These are phyloP conservation scores for Brachionus plicatilis DNA, from an alignment of 1,140 invertebrate species.

Conservation along the genomic window DNA sequence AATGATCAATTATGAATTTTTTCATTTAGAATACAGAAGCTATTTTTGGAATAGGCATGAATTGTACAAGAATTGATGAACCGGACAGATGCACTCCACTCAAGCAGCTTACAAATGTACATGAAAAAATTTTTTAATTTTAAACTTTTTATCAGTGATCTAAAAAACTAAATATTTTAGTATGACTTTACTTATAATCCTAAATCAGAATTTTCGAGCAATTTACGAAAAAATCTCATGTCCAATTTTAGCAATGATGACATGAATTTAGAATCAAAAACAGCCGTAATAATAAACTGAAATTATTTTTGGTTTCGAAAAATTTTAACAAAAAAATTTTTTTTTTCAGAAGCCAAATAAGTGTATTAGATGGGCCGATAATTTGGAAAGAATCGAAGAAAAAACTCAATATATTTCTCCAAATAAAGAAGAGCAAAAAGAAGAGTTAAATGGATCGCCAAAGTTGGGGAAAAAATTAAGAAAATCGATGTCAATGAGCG, in stretches of 20 bases:
- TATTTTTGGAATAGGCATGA: not conserved
- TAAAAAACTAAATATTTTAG: not conserved
- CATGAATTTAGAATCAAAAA: not conserved
- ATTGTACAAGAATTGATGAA: not conserved
- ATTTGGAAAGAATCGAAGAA: slow-evolving; percentile 26
- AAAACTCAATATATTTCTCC: not conserved
- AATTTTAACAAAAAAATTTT: not conserved
- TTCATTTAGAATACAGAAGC: not conserved
- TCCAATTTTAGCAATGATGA: not conserved
- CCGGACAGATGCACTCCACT: not conserved
- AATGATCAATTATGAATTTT: not conserved
- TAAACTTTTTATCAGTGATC: too few species aligned
- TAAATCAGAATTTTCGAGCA: not conserved
- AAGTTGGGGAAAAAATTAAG: not conserved
- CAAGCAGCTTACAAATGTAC: slow-evolving; percentile 17
- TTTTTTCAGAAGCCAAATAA: slow-evolving; percentile 14
- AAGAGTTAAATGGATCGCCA: not conserved
- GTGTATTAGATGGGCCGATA: slow-evolving; percentile 19
- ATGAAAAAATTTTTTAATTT: too few species aligned
- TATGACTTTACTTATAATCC: slow-evolving; percentile 9
- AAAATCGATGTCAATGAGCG: not conserved
- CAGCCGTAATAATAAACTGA: not conserved
- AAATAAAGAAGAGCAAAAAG: not conserved
- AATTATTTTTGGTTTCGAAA: not conserved
- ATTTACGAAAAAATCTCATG: not conserved